phyloP scores from a whole-genome alignment of 2,888 invertebrate species.

The Catocala fraxini region DNA sequence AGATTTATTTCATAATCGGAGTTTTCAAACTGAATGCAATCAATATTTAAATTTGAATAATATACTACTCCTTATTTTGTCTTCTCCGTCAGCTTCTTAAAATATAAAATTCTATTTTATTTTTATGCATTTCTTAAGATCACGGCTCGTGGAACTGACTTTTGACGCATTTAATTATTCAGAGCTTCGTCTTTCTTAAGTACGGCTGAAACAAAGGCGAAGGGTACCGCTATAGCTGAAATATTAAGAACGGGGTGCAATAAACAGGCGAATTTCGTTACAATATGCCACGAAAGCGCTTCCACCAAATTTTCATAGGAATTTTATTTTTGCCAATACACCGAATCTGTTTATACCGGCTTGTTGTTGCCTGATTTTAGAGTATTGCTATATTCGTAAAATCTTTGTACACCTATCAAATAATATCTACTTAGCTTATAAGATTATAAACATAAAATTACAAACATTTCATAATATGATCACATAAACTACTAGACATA shows the following conservation, averaged over 20 bases:
- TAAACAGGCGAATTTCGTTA: conserved; percentile 47
- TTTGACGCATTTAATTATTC: conserved; percentile 49
- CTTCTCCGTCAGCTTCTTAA: no score
- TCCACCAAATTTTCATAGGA: conserved; percentile 45
- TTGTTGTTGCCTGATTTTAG: no score
- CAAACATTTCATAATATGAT: no score
- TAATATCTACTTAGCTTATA: no score
- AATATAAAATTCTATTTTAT: conserved; percentile 11
- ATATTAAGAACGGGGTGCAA: conserved; percentile 44
- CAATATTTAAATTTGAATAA: no score
- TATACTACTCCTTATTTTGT: no score
- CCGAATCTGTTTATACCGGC: neutral
- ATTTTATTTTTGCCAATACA: conserved; percentile 46
- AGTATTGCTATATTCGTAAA: no score
- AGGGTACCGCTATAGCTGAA: conserved; percentile 42
- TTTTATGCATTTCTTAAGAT: conserved; percentile 20
- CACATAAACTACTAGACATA: no score
- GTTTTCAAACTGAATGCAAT: no score
- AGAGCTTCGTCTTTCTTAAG: conserved; percentile 40
- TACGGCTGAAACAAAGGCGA: conserved; percentile 44
- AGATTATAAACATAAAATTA: no score
- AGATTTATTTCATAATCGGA: no score
- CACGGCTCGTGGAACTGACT: conserved; percentile 29
- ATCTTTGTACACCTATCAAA: no score
- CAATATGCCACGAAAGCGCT: conserved; percentile 12